Percentiles rank a stretch among this genome's conserved stretches.
Evolutionary conservation across 1,140 invertebrate species (phyloP).

Genomic region (Listronotus bonariensis): DNA sequence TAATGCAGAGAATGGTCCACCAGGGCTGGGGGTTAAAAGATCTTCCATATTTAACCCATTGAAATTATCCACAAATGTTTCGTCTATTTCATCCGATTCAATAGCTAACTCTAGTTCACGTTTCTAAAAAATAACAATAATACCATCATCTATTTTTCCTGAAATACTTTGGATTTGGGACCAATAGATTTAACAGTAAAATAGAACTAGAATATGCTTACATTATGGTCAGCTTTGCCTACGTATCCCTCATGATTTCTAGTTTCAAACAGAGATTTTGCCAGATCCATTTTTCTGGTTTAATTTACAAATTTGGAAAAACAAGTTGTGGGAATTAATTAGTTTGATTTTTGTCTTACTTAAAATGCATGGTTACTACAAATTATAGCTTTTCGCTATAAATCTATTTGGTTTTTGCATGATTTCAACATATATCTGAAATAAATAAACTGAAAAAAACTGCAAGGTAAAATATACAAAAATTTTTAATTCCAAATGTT

Average conservation of each 20-base stretch:
- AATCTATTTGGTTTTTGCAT: background rate
- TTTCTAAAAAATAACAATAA: conserved; percentile 53
- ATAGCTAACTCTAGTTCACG: conserved; percentile 77
- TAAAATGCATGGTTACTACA: background rate
- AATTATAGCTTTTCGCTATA: background rate
- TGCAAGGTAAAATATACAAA: background rate
- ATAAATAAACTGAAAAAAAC: conserved; percentile 1
- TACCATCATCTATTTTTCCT: conserved; percentile 2
- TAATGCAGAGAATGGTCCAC: conserved; percentile 85
- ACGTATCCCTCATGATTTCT: conserved; percentile 87
- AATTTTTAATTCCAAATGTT: conserved; percentile 2
- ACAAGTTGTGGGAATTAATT: background rate
- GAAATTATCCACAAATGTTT: conserved; percentile 64
- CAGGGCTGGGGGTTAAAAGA: conserved; percentile 71
- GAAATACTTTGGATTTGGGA: background rate
- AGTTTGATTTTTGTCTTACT: background rate
- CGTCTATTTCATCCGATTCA: conserved; percentile 81
- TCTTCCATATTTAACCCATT: conserved; percentile 69
- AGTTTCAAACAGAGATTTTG: conserved; percentile 82
- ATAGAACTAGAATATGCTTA: conserved; percentile 54
- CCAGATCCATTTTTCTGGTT: conserved; percentile 73
- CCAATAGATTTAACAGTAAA: background rate
- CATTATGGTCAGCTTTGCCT: conserved; percentile 79
- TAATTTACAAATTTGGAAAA: background rate
- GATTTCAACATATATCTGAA: background rate